phyloP scores from a whole-genome alignment of 2,888 invertebrate genomes.

The Eledona agricola region DNA sequence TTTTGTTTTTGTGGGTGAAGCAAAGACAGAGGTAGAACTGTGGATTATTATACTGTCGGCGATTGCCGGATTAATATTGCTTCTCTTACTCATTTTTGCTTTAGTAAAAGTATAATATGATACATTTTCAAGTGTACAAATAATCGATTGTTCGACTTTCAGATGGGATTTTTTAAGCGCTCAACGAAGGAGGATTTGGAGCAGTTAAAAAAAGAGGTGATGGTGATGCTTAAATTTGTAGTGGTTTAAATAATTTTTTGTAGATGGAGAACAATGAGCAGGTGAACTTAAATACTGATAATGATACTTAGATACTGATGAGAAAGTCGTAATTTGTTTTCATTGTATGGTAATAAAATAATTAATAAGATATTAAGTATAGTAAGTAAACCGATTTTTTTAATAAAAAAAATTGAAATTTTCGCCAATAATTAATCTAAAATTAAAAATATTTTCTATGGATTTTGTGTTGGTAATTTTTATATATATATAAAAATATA shows the following conservation, averaged over 20 bases:
- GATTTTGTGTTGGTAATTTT: no score
- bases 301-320: no score
- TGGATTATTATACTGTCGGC: slow-evolving; percentile 63
- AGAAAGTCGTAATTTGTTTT: no score
- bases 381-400: no score
- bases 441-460: no score
- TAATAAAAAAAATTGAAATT: no score
- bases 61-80: slow-evolving; percentile 60
- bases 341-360: no score
- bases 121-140: no score
- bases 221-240: neutral
- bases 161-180: slow-evolving; percentile 65
- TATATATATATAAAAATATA: no score
- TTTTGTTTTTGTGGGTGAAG: slow-evolving; percentile 58
- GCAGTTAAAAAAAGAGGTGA: slow-evolving; percentile 56
- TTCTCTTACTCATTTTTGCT: slow-evolving; percentile 58
- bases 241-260: neutral
- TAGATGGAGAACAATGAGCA: neutral
- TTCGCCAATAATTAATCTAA: no score
- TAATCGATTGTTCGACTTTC: no score
- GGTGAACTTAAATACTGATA: neutral
- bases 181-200: slow-evolving; percentile 63
- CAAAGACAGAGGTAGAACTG: slow-evolving; percentile 52
- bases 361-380: no score
- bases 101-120: slow-evolving; percentile 58